A percentile compares a stretch with the other conserved stretches of the same genome.
Evolutionary conservation across 2,113 vertebrate genomes (phyloP).

Genomic region (Neogobius melanostomus): DNA sequence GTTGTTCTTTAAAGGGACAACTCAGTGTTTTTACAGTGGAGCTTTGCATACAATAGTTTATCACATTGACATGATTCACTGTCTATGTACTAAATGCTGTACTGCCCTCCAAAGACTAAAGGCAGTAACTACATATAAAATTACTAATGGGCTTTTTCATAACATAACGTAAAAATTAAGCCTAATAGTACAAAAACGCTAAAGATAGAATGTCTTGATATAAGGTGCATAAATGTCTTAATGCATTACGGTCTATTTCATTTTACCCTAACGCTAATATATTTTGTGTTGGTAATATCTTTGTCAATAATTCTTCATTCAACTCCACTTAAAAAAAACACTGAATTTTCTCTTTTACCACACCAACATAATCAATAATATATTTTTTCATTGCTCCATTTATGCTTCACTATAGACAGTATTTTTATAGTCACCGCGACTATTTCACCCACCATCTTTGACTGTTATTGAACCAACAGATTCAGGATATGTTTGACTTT

Average conservation of each 20-base stretch:
- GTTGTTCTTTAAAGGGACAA: conserved; percentile 31
- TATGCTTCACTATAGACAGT: conserved; percentile 66
- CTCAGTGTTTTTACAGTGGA: not conserved
- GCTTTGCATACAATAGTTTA: not conserved
- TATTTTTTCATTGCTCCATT: conserved; percentile 72
- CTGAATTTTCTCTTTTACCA: conserved; percentile 46
- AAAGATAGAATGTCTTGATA: not conserved
- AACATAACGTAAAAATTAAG: not conserved
- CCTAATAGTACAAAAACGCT: not conserved
- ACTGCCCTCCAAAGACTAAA: conserved; percentile 9
- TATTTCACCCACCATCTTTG: conserved; percentile 69
- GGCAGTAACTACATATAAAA: not conserved
- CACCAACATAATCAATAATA: conserved; percentile 64
- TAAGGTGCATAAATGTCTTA: too few species aligned
- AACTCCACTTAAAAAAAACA: not conserved
- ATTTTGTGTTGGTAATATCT: not conserved
- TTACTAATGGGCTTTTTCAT: not conserved
- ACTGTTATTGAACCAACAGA: conserved; percentile 72
- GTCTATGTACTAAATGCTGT: not conserved
- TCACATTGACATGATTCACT: not conserved
- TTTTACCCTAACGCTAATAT: not conserved
- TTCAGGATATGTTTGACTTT: conserved; percentile 66
- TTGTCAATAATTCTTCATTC: not conserved
- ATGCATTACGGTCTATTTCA: too few species aligned
- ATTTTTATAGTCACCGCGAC: conserved; percentile 75